Evolutionary conservation across 30 jellyfish, hydroid and myxozoan genomes (phyloP).

Genomic region (Mastigias papua): DNA sequence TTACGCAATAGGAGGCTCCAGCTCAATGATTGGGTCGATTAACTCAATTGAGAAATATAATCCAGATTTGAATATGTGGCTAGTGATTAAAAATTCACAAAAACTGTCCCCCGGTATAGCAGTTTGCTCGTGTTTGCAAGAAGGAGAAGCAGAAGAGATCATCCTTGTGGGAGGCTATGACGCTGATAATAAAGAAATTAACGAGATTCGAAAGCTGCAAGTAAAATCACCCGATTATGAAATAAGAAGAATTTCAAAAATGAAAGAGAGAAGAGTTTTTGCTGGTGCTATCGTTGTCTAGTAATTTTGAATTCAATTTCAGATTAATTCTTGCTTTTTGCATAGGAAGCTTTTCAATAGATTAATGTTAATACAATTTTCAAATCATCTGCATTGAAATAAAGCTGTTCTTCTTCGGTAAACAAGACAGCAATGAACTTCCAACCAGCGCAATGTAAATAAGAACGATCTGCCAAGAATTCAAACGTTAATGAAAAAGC

Average conservation of each 20-base stretch:
- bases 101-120: slow-evolving; percentile 69
- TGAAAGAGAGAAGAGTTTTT: slow-evolving; percentile 65
- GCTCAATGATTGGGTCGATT: slow-evolving; percentile 68
- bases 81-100: slow-evolving; percentile 67
- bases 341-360: too few relatives aligned
- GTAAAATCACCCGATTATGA: slow-evolving; percentile 79
- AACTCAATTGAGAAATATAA: slow-evolving; percentile 85
- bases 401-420: too few relatives aligned
- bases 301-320: background rate
- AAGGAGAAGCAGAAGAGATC: slow-evolving; percentile 61
- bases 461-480: too few relatives aligned
- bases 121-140: slow-evolving; percentile 31
- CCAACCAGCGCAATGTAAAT: too few relatives aligned
- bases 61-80: slow-evolving; percentile 94
- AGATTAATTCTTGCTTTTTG: too few relatives aligned
- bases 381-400: too few relatives aligned
- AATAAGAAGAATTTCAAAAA: slow-evolving; percentile 16
- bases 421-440: too few relatives aligned
- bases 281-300: slow-evolving; percentile 66
- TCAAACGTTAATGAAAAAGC: too few relatives aligned
- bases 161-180: slow-evolving; percentile 81
- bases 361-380: too few relatives aligned
- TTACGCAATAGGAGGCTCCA: slow-evolving; percentile 93
- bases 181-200: slow-evolving; percentile 40
- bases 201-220: slow-evolving; percentile 55